phyloP scores from a whole-genome alignment of 2,797 vertebrate species.

The Gambelia wislizenii region DNA sequence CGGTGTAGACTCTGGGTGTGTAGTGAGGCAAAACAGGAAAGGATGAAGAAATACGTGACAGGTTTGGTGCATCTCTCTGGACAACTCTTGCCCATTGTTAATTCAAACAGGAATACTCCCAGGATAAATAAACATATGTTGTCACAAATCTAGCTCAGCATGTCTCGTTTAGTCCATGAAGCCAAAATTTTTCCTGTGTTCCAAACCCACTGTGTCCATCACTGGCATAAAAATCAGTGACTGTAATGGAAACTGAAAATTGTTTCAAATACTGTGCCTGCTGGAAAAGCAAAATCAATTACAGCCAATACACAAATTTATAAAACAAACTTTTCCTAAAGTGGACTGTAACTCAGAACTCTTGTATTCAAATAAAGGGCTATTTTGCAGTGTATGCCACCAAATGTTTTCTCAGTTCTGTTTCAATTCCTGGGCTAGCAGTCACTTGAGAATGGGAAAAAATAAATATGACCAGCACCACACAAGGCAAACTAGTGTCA shows the following conservation, averaged over 20 bases:
- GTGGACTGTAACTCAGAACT: not conserved
- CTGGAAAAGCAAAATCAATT: conserved; percentile 21
- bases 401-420: not conserved
- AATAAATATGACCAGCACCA: not conserved
- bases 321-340: not conserved
- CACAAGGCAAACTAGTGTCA: fast-evolving
- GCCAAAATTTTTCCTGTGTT: not conserved
- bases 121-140: not conserved
- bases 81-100: not conserved
- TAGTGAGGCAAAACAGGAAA: not conserved
- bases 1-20: not conserved
- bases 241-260: not conserved
- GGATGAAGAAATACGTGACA: not conserved
- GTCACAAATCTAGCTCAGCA: conserved; percentile 3
- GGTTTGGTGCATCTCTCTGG: not conserved
- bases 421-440: not conserved
- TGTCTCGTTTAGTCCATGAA: conserved; percentile 10
- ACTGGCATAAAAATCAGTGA: not conserved
- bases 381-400: not conserved
- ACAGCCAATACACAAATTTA: not conserved
- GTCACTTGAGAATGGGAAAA: not conserved
- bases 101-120: not conserved
- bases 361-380: not conserved
- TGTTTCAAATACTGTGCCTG: not conserved
- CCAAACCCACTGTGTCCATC: not conserved